phyloP scores from a whole-genome alignment of 2,797 vertebrate genomes.

The Gymnoscopelus braueri region DNA sequence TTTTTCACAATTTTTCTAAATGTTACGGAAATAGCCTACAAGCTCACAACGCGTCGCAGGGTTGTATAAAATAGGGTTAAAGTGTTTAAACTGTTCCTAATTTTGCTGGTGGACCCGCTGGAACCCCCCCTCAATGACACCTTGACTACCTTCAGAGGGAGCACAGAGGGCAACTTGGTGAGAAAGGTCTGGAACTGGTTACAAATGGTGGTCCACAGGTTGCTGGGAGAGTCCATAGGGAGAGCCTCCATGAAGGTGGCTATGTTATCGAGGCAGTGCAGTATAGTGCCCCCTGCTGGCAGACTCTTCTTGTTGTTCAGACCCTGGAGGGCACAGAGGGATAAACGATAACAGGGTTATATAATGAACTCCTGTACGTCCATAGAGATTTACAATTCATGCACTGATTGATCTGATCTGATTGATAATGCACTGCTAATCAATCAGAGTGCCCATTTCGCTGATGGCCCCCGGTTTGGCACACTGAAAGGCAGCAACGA shows the following conservation, averaged over 20 bases:
- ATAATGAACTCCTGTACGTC: conserved; percentile 56
- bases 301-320: conserved; percentile 98
- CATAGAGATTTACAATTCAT: conserved; percentile 59
- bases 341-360: conserved; percentile 62
- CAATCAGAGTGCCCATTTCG: conserved; percentile 48
- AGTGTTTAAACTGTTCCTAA: too few relatives aligned
- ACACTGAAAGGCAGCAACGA: conserved; percentile 42
- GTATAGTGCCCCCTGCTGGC: conserved; percentile 96
- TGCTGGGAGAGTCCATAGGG: conserved; percentile 98
- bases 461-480: conserved; percentile 26
- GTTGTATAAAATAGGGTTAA: too few relatives aligned
- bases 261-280: conserved; percentile 98
- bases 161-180: conserved; percentile 93
- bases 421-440: conserved; percentile 61
- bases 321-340: conserved; percentile 82
- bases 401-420: conserved; percentile 2
- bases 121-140: neutral
- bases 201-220: conserved; percentile 98
- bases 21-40: too few relatives aligned
- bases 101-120: too few relatives aligned
- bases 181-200: conserved; percentile 99
- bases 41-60: too few relatives aligned
- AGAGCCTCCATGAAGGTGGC: conserved; percentile 98
- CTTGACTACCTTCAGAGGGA: conserved; percentile 93
- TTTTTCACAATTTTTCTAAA: too few relatives aligned